Evolutionary conservation across 2,113 vertebrate genomes (phyloP).

Genomic region (Nycticebus coucang): DNA sequence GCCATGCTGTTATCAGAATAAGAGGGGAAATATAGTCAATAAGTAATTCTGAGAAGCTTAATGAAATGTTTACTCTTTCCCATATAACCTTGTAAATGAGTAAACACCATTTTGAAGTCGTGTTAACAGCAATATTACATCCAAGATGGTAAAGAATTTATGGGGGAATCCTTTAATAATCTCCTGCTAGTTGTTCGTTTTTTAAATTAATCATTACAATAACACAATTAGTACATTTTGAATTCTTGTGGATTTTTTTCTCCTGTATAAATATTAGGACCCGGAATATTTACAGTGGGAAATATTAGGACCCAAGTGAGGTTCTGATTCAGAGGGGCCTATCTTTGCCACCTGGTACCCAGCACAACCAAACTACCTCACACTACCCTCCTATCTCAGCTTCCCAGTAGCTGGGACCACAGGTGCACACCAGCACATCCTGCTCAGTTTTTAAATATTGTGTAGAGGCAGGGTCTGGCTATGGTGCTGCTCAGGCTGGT

Average conservation of each 20-base stretch:
- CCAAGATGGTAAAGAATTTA: slow-evolving; percentile 42
- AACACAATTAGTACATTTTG: slow-evolving; percentile 43
- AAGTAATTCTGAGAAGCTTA: slow-evolving; percentile 62
- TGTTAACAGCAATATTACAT: slow-evolving; percentile 27
- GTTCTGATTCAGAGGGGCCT: background rate
- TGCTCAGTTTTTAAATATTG: too few relatives aligned
- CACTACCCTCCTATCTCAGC: too few relatives aligned
- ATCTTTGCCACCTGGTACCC: too few relatives aligned
- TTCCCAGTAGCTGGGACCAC: too few relatives aligned
- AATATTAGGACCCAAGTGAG: background rate
- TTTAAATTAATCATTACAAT: background rate
- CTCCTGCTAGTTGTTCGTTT: background rate
- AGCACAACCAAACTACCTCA: too few relatives aligned
- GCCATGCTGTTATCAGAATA: slow-evolving; percentile 24
- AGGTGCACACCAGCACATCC: too few relatives aligned
- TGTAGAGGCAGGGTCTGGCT: too few relatives aligned
- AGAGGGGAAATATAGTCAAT: slow-evolving; percentile 29
- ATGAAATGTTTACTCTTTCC: slow-evolving; percentile 66
- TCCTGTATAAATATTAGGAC: too few relatives aligned
- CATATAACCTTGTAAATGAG: slow-evolving; percentile 44
- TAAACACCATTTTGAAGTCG: slow-evolving; percentile 12
- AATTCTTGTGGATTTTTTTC: slow-evolving; percentile 24
- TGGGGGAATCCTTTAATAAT: background rate
- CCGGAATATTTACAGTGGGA: background rate
- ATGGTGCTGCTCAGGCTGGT: too few relatives aligned